Evolutionary conservation across 1,140 invertebrate species (phyloP).

Genomic region (Stegodyphus mimosarum): DNA sequence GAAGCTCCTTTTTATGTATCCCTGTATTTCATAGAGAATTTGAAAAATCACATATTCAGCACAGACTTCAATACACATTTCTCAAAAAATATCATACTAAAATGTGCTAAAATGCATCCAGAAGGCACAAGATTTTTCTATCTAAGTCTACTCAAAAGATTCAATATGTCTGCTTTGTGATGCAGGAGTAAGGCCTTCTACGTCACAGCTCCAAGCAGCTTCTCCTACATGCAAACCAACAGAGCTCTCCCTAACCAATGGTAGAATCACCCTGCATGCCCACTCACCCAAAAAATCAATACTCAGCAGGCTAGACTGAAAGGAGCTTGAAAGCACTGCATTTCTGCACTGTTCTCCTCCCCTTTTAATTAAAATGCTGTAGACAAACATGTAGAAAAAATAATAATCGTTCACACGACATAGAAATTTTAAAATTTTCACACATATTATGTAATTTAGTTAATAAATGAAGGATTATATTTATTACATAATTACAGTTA

Average conservation of each 20-base stretch:
- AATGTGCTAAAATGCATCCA: background rate
- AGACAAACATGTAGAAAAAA: too few relatives aligned
- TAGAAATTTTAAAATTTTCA: too few relatives aligned
- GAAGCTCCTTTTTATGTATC: background rate
- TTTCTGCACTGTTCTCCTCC: background rate
- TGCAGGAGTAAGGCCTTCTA: slow-evolving; percentile 40
- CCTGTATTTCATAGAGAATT: background rate
- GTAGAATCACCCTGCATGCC: slow-evolving; percentile 56
- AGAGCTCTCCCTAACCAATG: slow-evolving; percentile 39
- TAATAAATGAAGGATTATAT: too few relatives aligned
- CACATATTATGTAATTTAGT: too few relatives aligned
- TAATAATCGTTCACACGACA: too few relatives aligned
- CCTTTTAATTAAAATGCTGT: background rate
- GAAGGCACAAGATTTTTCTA: slow-evolving; percentile 31
- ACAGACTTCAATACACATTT: slow-evolving; percentile 7
- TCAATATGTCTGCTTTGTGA: slow-evolving; percentile 58
- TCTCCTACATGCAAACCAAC: slow-evolving; percentile 24
- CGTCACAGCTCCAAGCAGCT: slow-evolving; percentile 34
- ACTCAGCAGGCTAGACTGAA: slow-evolving; percentile 16
- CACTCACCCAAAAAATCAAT: slow-evolving; percentile 60
- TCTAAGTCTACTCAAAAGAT: slow-evolving; percentile 31
- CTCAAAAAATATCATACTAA: slow-evolving; percentile 9
- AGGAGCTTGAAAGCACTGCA: background rate
- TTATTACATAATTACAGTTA: too few relatives aligned
- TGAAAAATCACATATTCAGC: background rate